phyloP scores from a whole-genome alignment of 2,797 vertebrate species.

The Syngnathus acus region DNA sequence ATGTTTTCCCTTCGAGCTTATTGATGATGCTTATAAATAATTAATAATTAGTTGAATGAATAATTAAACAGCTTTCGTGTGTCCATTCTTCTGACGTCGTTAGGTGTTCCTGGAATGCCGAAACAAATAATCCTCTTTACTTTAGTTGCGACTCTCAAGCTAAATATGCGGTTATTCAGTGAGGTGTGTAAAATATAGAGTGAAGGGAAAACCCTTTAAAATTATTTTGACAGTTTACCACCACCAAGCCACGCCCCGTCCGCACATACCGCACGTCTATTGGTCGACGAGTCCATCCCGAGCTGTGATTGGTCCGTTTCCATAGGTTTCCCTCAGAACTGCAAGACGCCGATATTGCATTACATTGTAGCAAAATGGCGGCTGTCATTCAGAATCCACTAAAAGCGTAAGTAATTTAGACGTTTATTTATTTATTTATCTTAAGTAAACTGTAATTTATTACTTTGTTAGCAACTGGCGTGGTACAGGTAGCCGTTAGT shows the following conservation, averaged over 20 bases:
- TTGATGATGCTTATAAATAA: conserved; percentile 56
- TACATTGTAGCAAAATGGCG: conserved; percentile 99
- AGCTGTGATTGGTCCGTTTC: conserved; percentile 73
- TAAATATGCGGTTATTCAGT: conserved; percentile 50
- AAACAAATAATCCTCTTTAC: conserved; percentile 6
- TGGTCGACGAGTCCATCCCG: conserved; percentile 76
- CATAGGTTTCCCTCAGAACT: conserved; percentile 94
- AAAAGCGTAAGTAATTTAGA: conserved; percentile 95
- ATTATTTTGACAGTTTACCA: conserved; percentile 97
- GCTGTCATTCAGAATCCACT: conserved; percentile 99
- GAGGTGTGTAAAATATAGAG: conserved; percentile 60
- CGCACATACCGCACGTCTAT: conserved; percentile 50
- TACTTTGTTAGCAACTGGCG: conserved; percentile 50
- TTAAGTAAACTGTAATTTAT: conserved; percentile 35
- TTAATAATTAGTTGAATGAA: conserved; percentile 60
- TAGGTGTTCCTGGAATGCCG: conserved; percentile 4
- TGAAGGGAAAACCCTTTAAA: conserved; percentile 91
- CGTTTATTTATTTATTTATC: conserved; percentile 24
- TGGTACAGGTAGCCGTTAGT: conserved; percentile 15
- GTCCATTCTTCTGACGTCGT: conserved; percentile 30
- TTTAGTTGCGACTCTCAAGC: conserved; percentile 37
- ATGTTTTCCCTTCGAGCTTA: conserved; percentile 48
- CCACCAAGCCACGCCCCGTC: conserved; percentile 69
- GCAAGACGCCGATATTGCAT: conserved; percentile 97
- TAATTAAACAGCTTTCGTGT: conserved; percentile 51